A percentile compares a stretch with the other conserved stretches of the same genome.
Evolutionary conservation across 2,888 invertebrate genomes (phyloP).

Genomic region (Tenthredo livida): DNA sequence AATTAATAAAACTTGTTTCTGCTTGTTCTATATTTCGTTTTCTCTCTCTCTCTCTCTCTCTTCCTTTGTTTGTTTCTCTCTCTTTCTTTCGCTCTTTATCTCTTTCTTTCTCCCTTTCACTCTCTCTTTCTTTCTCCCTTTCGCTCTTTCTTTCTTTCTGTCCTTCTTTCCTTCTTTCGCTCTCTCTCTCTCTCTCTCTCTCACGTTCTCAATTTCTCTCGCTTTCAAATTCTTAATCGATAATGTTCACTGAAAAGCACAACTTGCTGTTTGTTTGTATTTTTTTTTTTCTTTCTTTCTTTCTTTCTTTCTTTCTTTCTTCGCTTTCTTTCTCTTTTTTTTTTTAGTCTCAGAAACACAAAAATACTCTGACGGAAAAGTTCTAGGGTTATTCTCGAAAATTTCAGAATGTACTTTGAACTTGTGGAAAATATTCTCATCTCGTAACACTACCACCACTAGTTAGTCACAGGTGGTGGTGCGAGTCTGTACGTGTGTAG

Average conservation of each 20-base stretch:
- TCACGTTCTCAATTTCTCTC: conserved; percentile 57
- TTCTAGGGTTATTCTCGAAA: conserved; percentile 53
- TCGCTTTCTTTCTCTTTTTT: conserved; percentile 37
- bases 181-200: conserved; percentile 48
- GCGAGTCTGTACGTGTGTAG: background rate
- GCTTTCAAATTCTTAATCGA: conserved; percentile 57
- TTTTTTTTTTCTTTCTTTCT: conserved; percentile 54
- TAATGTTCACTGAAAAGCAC: conserved; percentile 59
- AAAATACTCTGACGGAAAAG: conserved; percentile 58
- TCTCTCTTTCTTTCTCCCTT: conserved; percentile 50
- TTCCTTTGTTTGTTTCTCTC: conserved; percentile 51
- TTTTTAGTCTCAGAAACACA: conserved; percentile 58
- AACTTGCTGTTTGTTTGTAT: conserved; percentile 56
- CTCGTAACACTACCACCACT: background rate
- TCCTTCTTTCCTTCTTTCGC: conserved; percentile 62
- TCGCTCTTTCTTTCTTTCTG: conserved; percentile 57
- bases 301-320: conserved; percentile 51
- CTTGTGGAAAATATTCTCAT: background rate
- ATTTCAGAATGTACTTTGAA: conserved; percentile 6
- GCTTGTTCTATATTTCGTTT: conserved; percentile 59
- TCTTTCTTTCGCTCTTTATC: conserved; percentile 57
- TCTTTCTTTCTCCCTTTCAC: conserved; percentile 53
- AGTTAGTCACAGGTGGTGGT: background rate
- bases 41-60: conserved; percentile 55
- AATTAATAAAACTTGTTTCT: conserved; percentile 74